A percentile compares a stretch with the other conserved stretches of the same genome.
These are phyloP conservation scores for Ctenicera cuprea DNA, from an alignment of 2,888 invertebrate species.

Conservation along the genomic window DNA sequence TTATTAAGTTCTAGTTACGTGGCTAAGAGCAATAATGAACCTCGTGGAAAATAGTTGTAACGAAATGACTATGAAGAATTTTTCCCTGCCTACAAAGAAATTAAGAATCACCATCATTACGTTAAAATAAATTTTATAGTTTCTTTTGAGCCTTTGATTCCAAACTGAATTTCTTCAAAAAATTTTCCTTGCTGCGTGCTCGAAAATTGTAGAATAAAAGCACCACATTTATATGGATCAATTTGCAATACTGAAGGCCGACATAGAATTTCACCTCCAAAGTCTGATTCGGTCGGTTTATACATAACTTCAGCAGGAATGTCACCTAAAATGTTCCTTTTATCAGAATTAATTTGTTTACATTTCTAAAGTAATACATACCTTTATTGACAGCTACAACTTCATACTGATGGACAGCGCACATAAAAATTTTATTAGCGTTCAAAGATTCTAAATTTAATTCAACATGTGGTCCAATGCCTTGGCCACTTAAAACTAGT, in stretches of 20 bases:
- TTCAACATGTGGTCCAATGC: constrained; percentile 76
- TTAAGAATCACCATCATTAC: constrained; percentile 67
- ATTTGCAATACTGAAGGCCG: constrained; percentile 73
- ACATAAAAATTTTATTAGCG: constrained; percentile 76
- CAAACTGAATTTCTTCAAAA: constrained; percentile 78
- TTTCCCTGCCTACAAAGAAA: too few relatives aligned
- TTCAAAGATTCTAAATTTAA: constrained; percentile 77
- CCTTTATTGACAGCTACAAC: constrained; percentile 77
- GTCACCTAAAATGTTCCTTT: constrained; percentile 70
- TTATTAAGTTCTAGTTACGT: too few relatives aligned
- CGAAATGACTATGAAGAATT: too few relatives aligned
- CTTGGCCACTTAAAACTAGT: constrained; percentile 74
- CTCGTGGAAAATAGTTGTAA: too few relatives aligned
- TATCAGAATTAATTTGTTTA: constrained; percentile 60
- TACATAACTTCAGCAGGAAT: constrained; percentile 77
- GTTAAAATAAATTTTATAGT: constrained; percentile 75
- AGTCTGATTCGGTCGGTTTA: constrained; percentile 72
- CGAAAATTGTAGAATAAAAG: constrained; percentile 76
- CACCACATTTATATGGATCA: constrained; percentile 73
- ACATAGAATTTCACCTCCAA: constrained; percentile 76
- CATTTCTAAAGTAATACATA: too few relatives aligned
- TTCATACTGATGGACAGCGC: constrained; percentile 78
- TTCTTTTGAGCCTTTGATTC: constrained; percentile 77
- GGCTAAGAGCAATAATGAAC: too few relatives aligned
- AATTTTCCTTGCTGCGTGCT: constrained; percentile 78